These are phyloP conservation scores for Percopsis omiscomaycus DNA, from an alignment of 2,797 vertebrate species.

Conservation along the genomic window DNA sequence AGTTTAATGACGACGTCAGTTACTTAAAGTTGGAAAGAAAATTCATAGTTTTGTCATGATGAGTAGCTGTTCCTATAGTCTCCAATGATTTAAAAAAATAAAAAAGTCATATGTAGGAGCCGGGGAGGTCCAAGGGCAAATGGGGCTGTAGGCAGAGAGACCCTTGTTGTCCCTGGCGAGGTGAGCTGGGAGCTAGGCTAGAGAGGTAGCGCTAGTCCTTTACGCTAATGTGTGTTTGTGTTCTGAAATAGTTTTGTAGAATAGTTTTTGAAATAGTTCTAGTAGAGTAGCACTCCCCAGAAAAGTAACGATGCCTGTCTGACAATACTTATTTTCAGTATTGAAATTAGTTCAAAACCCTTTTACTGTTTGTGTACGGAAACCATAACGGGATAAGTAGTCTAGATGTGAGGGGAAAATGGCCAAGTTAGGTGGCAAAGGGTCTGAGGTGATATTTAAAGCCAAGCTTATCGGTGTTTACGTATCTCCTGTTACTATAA, in stretches of 20 bases:
- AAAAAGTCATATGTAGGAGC: no score
- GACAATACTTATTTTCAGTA: no score
- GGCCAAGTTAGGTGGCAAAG: no score
- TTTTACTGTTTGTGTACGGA: no score
- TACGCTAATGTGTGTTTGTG: background rate
- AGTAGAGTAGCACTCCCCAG: background rate
- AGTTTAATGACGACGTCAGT: no score
- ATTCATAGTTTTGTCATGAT: background rate
- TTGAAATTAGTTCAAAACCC: no score
- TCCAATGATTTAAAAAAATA: background rate
- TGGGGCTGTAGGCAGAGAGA: conserved; percentile 45
- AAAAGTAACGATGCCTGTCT: background rate
- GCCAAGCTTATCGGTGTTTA: no score
- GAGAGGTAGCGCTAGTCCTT: background rate
- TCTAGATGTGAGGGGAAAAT: background rate
- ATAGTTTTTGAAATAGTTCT: background rate
- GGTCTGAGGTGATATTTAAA: no score
- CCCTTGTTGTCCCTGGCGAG: conserved; percentile 49
- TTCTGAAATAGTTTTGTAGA: background rate
- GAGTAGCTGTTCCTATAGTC: conserved; percentile 6
- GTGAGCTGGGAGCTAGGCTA: conserved; percentile 58
- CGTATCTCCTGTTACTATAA: no score
- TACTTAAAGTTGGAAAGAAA: no score
- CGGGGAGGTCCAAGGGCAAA: conserved; percentile 31
- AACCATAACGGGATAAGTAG: no score